Base-by-base conservation (phyloP, 2,888 invertebrate species). In the Lycophotia porphyrea region DNA sequence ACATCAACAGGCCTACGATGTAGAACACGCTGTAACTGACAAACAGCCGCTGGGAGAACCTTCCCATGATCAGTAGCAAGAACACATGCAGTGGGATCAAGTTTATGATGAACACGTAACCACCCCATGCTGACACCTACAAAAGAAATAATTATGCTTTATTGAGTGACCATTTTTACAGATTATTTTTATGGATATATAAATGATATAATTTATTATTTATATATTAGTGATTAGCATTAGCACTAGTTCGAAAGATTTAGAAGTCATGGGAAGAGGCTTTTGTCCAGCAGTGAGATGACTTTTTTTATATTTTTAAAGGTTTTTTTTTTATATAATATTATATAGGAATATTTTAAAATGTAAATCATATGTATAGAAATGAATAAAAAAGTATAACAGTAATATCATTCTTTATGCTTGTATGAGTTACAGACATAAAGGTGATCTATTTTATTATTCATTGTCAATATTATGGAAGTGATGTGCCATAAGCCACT, bases 81-180 rank as follows among this genome's bases (percentile, higher is more conserved):
- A 99, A 99, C 8, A 99, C 99, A 92, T 99, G 99, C 21, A 99
- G 97, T 0, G 99, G 99, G 87, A 99, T 99, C 91, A 99, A 96
- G 96, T 99, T 99, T 92, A 99, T 99, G 90, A 99, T 99, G 94
- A 99, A 99, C 60, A 99, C 99, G 93, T 99, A 99, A 84, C 99
- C 99, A 88, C 99, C 99, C 99, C 99, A 99, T 86, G 99, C 99
- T 81, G 99, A 99, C 4, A 99, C 98, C 98, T 98, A 92, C 65
- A 96, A 78, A 27, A 73, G 15, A 61, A 69, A 73, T 64, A 44
- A 75, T 44, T 36, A 61, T 68, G 58, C 1, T 9, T 60, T 75
- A 75, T 31, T 36, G 0, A 13, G 55, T 24, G 34, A 27, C 11
- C 1, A 52, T 8, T 49, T 49, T 24, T 44, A n/a, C n/a, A n/a